These are phyloP conservation scores for Myotis planiceps DNA, from an alignment of 2,797 vertebrate species.

Conservation along the genomic window DNA sequence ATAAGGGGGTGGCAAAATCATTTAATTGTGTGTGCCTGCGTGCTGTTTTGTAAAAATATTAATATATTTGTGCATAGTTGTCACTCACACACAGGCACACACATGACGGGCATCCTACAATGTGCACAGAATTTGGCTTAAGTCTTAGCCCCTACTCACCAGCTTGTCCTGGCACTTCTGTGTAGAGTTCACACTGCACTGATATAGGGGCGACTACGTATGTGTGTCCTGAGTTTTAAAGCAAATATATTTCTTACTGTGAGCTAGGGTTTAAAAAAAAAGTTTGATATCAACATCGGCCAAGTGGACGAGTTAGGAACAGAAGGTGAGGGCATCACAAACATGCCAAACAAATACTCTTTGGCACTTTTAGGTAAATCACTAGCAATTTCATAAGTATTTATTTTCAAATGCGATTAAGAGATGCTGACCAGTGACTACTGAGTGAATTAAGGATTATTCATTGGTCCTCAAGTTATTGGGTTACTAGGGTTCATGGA, in stretches of 20 bases:
- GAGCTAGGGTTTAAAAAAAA: background rate
- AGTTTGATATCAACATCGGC: background rate
- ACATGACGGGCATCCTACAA: background rate
- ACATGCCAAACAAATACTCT: background rate
- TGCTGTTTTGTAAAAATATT: background rate
- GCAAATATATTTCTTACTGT: background rate
- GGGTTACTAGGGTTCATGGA: background rate
- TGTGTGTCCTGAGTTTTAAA: background rate
- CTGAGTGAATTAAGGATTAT: background rate
- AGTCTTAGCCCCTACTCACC: background rate
- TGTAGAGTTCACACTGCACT: background rate
- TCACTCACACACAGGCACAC: background rate
- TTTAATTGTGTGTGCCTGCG: background rate
- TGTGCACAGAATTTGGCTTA: background rate
- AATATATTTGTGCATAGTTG: background rate
- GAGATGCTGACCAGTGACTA: background rate
- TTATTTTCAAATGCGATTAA: constrained; percentile 9
- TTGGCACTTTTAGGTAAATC: background rate
- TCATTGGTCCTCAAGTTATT: constrained; percentile 22
- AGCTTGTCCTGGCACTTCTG: background rate
- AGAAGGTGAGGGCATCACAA: background rate
- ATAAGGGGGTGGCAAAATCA: background rate
- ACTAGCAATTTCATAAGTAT: background rate
- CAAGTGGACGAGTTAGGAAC: background rate
- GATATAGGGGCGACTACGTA: background rate